Evolutionary conservation across 2,888 invertebrate species (phyloP), one percentile per base, ranked within the genome.

Genomic region (Spialia ferax): DNA sequence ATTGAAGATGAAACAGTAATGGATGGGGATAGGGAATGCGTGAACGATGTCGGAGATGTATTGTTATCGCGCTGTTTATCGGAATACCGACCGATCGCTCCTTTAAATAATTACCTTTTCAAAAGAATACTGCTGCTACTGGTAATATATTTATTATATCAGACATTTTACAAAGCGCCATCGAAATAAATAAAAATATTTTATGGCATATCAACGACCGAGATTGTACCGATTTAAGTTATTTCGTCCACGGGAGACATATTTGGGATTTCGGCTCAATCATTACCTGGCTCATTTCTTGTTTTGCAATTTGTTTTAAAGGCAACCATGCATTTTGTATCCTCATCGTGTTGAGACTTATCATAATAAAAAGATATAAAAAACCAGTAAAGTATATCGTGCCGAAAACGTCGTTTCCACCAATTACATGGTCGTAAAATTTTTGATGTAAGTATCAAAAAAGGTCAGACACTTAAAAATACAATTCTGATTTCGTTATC

Each of bases 1-100:
- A 90, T 91, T 91, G 90, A 89, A 92, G 93, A 92, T 91, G 92
- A 88, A 89, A 90, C 89, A 89, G 91, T 93, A 93, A 93, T 93
- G 89, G 91, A 93, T 93, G 91, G 84, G 90, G 87, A 89, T 89
- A 86, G 88, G 83, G 91, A 91, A 91, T 92, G 92, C 93, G 92
- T 93, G 91, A 93, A 93, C 87, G 90, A 87, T 89, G 91, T 89
- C 90, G 83, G 85, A 88, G 91, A 91, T 89, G 90, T 90, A 91
- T 91, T 92, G 90, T 93, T 92, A 93, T 93, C 93, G 84, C 80
- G 80, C 84, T 91, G 92, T 91, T 92, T 90, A 93, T 93, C 92
- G 85, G 85, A 84, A 88, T 85, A 89, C 89, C 89, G 85, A 86
- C 83, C 85, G 88, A 90, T 91, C 89, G 87, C 88, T 88, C 83